A percentile compares a stretch with the other conserved stretches of the same genome.
phyloP scores from a whole-genome alignment of 2,113 vertebrate genomes.

The Elgaria multicarinata region DNA sequence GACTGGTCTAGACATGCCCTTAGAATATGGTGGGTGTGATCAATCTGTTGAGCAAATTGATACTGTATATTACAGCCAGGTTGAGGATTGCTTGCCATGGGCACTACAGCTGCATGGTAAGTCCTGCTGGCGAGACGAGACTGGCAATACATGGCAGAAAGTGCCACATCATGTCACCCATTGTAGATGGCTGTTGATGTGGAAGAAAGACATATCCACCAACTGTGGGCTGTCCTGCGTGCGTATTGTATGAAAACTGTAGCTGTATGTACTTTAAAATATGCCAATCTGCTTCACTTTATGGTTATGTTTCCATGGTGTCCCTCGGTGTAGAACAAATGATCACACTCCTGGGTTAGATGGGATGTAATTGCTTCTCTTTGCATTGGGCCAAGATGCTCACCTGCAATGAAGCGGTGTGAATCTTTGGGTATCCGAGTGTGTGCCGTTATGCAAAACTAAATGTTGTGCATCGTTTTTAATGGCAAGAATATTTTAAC shows the following conservation, averaged over 20 bases:
- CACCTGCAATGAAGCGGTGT: background rate
- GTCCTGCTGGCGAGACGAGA: background rate
- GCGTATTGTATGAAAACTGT: background rate
- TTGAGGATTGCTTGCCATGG: background rate
- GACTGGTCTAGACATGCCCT: no score
- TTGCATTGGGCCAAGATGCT: background rate
- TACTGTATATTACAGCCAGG: background rate
- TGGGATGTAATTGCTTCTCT: background rate
- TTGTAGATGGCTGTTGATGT: background rate
- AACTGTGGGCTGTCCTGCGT: background rate
- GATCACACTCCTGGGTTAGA: constrained; percentile 8
- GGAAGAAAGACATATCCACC: background rate
- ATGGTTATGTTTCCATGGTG: constrained; percentile 17
- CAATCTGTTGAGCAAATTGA: background rate
- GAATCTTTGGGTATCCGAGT: background rate
- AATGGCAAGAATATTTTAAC: constrained; percentile 66
- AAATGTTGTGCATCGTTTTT: constrained; percentile 51
- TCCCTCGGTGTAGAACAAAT: constrained; percentile 2
- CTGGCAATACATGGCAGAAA: background rate
- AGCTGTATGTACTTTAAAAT: constrained; percentile 11
- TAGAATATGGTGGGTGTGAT: background rate
- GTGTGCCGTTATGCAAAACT: constrained; percentile 23
- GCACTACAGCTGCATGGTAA: background rate
- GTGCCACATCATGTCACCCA: background rate
- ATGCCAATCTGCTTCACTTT: constrained; percentile 1